Conservation (phyloP, 2,888 invertebrate species). For the Calameuta pallipes region DNA sequence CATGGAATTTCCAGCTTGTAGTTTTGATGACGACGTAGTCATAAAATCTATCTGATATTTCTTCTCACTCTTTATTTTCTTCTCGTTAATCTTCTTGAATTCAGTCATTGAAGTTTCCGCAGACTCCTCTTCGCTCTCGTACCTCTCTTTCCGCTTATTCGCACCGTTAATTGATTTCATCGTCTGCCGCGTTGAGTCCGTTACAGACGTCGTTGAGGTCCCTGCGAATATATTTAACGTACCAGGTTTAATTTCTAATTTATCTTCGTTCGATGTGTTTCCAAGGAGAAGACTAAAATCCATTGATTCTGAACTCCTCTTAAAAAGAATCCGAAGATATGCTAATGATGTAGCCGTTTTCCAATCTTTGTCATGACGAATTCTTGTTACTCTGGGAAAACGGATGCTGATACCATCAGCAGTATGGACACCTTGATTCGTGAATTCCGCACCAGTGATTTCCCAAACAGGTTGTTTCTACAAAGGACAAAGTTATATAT, state of each 20-base stretch:
- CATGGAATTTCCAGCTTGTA: not conserved
- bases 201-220: conserved; percentile 1
- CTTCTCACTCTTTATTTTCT: not conserved
- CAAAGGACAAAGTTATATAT: conserved; percentile 9
- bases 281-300: conserved; percentile 50
- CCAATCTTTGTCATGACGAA: conserved; percentile 88
- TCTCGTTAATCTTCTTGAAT: not conserved
- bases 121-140: conserved; percentile 13
- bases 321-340: conserved; percentile 77
- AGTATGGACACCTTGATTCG: conserved; percentile 86
- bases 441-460: conserved; percentile 87
- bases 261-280: not conserved
- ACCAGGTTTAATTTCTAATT: not conserved
- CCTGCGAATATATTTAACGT: conserved; percentile 2
- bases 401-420: conserved; percentile 94
- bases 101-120: not conserved
- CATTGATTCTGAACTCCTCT: conserved; percentile 64
- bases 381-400: conserved; percentile 88
- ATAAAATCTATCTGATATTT: not conserved
- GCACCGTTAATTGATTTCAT: conserved; percentile 14
- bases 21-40: not conserved
- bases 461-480: conserved; percentile 91
- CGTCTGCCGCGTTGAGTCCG: conserved; percentile 9
- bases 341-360: conserved; percentile 83
- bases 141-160: conserved; percentile 18